Percentiles rank a stretch among this genome's conserved stretches.
phyloP scores from a whole-genome alignment of 2,797 vertebrate genomes.

The Tangara arthus region DNA sequence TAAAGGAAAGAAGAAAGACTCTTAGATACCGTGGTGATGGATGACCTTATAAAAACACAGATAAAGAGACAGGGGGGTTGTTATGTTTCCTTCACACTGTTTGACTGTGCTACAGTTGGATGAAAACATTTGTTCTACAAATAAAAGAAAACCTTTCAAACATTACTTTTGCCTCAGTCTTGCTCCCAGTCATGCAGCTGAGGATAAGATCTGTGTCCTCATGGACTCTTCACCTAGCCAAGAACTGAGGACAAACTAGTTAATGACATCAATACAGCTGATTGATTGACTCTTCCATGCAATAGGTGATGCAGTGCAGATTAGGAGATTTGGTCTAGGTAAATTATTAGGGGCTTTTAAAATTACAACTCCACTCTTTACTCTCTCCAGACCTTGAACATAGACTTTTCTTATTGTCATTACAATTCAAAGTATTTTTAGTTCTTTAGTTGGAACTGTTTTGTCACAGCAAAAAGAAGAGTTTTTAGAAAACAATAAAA shows the following conservation, averaged over 20 bases:
- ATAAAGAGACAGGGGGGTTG: slow-evolving; percentile 18
- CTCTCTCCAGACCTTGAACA: neutral
- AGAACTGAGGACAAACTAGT: neutral
- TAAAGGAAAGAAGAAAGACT: slow-evolving; percentile 54
- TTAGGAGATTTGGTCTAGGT: neutral
- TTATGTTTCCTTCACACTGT: slow-evolving; percentile 13
- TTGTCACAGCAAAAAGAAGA: neutral
- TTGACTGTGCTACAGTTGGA: neutral
- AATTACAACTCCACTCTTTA: neutral
- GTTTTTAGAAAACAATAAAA: neutral
- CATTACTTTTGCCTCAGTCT: neutral
- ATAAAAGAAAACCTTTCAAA: slow-evolving; percentile 46
- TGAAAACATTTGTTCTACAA: slow-evolving; percentile 59
- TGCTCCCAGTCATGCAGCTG: neutral
- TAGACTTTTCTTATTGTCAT: rapidly evolving
- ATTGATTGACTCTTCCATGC: neutral
- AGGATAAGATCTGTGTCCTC: neutral
- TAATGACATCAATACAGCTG: neutral
- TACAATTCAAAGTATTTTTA: neutral
- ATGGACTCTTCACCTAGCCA: neutral
- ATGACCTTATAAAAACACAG: slow-evolving; percentile 60
- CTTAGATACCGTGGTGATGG: slow-evolving; percentile 13
- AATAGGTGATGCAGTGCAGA: neutral
- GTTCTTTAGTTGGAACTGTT: neutral
- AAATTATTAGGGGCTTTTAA: neutral